Evolutionary conservation across 2,113 vertebrate genomes (phyloP).

Genomic region (Cyanistes caeruleus): DNA sequence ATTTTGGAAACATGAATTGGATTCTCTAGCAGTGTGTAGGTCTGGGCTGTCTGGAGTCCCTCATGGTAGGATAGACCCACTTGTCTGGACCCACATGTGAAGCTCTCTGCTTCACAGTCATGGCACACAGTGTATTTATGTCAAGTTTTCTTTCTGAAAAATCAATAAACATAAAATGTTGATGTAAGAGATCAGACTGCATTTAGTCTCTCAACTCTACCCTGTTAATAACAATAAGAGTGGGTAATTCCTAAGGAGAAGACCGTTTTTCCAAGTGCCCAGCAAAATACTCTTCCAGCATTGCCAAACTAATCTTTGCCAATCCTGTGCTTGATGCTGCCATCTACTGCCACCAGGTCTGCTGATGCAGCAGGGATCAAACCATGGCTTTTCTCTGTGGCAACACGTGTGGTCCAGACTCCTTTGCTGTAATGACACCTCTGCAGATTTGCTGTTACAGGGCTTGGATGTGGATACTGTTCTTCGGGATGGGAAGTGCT

Average conservation of each 20-base stretch:
- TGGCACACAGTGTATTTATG: background rate
- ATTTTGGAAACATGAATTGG: background rate
- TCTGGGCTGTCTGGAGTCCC: background rate
- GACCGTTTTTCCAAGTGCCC: background rate
- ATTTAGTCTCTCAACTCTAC: background rate
- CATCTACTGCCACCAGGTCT: background rate
- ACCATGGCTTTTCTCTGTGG: background rate
- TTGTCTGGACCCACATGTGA: background rate
- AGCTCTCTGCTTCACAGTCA: background rate
- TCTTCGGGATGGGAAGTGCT: background rate
- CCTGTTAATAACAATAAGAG: background rate
- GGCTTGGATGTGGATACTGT: background rate
- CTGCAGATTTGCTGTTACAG: background rate
- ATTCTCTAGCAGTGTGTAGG: background rate
- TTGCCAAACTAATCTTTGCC: background rate
- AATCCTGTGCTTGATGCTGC: background rate
- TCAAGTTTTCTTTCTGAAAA: background rate
- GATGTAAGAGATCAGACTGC: background rate
- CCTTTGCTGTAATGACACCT: background rate
- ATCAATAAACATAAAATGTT: background rate
- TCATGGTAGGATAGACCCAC: background rate
- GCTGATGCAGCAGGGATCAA: background rate
- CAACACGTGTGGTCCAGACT: background rate
- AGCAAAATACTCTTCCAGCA: background rate
- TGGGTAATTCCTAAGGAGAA: background rate